Percentiles rank a stretch among this genome's conserved stretches.
Evolutionary conservation across 37 sponge, comb jelly and placozoan genomes (phyloP).

Genomic region (Diacarnus erythraeanus): DNA sequence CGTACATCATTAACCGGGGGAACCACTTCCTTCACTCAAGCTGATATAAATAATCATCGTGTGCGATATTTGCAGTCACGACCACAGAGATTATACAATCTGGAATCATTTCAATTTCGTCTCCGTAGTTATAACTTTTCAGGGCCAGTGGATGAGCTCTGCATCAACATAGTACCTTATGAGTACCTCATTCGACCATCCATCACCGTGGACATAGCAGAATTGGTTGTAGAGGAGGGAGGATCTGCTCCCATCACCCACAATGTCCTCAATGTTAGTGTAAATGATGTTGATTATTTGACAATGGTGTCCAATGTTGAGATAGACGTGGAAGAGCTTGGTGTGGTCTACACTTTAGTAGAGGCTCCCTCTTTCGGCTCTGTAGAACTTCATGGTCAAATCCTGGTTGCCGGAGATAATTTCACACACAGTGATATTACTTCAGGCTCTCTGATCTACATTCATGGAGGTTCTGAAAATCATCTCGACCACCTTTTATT

Average conservation of each 20-base stretch:
- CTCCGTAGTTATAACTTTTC: constrained; percentile 26
- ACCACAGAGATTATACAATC: background rate
- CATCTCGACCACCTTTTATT: constrained; percentile 29
- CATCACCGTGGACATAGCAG: background rate
- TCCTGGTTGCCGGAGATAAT: constrained; percentile 4
- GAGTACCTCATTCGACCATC: constrained; percentile 1
- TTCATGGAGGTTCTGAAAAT: constrained; percentile 37
- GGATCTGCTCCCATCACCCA: background rate
- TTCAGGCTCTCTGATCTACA: constrained; percentile 12
- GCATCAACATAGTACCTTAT: constrained; percentile 21
- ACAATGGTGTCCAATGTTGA: background rate
- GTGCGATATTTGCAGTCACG: constrained; percentile 47
- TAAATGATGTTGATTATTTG: background rate
- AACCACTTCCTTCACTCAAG: constrained; percentile 36
- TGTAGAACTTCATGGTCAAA: background rate
- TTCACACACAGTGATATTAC: constrained; percentile 41
- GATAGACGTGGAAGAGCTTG: constrained; percentile 15
- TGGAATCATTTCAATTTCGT: constrained; percentile 9
- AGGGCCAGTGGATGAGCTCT: constrained; percentile 11
- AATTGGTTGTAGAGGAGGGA: constrained; percentile 17
- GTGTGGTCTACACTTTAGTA: constrained; percentile 16
- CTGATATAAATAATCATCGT: constrained; percentile 1
- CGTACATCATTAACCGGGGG: background rate
- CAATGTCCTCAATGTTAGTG: background rate
- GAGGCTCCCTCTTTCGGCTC: constrained; percentile 11